phyloP scores from a whole-genome alignment of 2,797 vertebrate genomes.

The Bucorvus abyssinicus region DNA sequence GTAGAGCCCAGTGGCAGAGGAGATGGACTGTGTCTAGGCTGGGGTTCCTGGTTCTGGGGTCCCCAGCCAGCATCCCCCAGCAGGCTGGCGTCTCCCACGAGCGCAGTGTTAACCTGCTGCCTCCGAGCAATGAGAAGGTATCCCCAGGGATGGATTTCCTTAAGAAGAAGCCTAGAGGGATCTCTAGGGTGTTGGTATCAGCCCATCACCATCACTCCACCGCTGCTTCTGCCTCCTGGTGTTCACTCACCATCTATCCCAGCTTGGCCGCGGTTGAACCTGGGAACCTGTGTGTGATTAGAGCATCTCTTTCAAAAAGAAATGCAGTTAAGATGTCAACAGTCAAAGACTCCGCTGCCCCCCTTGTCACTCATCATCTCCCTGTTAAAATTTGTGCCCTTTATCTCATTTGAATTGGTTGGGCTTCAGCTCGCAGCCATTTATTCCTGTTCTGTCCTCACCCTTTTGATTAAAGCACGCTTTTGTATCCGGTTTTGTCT shows the following conservation, averaged over 20 bases:
- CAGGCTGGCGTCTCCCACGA: fast-evolving
- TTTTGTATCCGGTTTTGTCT: not conserved
- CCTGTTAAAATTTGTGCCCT: not conserved
- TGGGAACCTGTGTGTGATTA: not conserved
- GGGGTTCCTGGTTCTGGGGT: not conserved
- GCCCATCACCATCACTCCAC: not conserved
- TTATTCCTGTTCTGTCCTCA: slow-evolving; percentile 3
- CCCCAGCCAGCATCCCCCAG: not conserved
- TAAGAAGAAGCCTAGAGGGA: not conserved
- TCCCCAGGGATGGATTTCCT: not conserved
- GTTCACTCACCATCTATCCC: not conserved
- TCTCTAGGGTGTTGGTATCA: not conserved
- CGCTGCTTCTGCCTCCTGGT: not conserved
- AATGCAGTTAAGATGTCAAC: not conserved
- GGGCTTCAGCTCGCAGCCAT: not conserved
- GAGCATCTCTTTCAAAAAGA: not conserved
- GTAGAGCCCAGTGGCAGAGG: not conserved
- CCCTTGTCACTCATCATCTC: not conserved
- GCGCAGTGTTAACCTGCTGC: not conserved
- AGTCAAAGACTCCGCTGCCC: not conserved
- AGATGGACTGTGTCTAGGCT: not conserved
- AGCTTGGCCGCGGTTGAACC: not conserved
- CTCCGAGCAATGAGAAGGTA: fast-evolving
- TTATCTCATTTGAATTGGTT: slow-evolving; percentile 8
- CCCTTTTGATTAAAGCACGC: slow-evolving; percentile 12